Percentiles rank a stretch among this genome's conserved stretches.
Evolutionary conservation across 2,888 invertebrate species (phyloP).

Genomic region (Pristionchus arcanus): DNA sequence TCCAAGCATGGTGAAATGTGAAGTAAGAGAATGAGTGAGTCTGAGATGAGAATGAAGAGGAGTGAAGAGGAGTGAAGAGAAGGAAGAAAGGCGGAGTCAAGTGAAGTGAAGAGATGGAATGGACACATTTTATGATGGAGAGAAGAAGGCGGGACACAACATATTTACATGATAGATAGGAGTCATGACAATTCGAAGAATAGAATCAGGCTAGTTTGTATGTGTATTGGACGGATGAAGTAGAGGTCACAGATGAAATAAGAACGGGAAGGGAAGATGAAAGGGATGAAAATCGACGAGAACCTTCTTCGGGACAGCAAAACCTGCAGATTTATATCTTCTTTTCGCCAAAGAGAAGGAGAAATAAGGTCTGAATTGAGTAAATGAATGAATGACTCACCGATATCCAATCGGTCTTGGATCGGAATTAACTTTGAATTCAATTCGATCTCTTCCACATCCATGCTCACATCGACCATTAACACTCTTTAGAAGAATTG

Average conservation of each 20-base stretch:
- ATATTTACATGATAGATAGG: conserved; percentile 7
- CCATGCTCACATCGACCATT: conserved; percentile 46
- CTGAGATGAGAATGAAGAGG: conserved; percentile 25
- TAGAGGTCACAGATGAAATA: not conserved
- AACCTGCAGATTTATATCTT: conserved; percentile 41
- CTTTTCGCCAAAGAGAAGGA: not conserved
- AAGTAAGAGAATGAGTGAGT: conserved; percentile 23
- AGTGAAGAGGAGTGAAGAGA: conserved; percentile 16
- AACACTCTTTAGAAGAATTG: not conserved
- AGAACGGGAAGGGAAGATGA: conserved; percentile 39
- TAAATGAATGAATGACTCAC: conserved; percentile 17
- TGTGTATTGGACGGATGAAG: not conserved
- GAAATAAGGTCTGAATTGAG: not conserved
- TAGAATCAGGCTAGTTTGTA: not conserved
- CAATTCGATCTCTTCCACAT: conserved; percentile 34
- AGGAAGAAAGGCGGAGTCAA: conserved; percentile 9
- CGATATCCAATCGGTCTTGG: conserved; percentile 38
- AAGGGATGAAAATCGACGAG: conserved; percentile 34
- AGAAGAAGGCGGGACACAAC: conserved; percentile 1
- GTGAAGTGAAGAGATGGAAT: not conserved
- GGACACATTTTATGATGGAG: not conserved
- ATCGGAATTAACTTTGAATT: conserved; percentile 31
- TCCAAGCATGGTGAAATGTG: conserved; percentile 62
- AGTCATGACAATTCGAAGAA: not conserved
- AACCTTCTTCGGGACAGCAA: conserved; percentile 14